Evolutionary conservation across 2,113 vertebrate species (phyloP).

Genomic region (Morone saxatilis): DNA sequence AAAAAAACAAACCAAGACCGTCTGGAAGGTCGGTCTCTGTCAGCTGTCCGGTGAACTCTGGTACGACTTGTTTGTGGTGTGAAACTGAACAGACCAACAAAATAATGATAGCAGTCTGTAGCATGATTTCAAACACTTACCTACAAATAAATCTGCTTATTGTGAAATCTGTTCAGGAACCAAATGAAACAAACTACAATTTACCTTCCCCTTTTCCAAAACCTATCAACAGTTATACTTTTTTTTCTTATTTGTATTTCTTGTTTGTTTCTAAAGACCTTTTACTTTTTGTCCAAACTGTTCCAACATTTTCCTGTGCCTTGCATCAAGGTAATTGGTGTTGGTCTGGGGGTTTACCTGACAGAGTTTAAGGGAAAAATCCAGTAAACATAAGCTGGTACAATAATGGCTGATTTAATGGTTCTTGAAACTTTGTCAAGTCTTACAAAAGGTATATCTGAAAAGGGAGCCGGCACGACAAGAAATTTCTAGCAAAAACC

Average conservation of each 20-base stretch:
- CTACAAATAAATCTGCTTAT: too few species aligned
- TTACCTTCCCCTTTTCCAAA: conserved; percentile 31
- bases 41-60: too few species aligned
- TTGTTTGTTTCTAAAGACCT: background rate
- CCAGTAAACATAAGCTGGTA: background rate
- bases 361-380: background rate
- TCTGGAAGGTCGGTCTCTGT: too few species aligned
- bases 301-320: background rate
- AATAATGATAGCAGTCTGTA: too few species aligned
- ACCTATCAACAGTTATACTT: background rate
- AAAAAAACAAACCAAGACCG: too few species aligned
- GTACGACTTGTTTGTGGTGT: too few species aligned
- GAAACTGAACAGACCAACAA: too few species aligned
- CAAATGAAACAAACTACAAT: background rate
- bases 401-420: background rate
- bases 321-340: background rate
- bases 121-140: too few species aligned
- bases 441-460: background rate
- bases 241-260: background rate
- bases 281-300: background rate
- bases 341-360: background rate
- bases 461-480: background rate
- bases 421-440: conserved; percentile 19
- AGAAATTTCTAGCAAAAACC: background rate
- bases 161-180: too few species aligned